These are phyloP conservation scores for Anneissia japonica DNA, from an alignment of 35 echinoderm and acorn worm species.

Conservation along the genomic window DNA sequence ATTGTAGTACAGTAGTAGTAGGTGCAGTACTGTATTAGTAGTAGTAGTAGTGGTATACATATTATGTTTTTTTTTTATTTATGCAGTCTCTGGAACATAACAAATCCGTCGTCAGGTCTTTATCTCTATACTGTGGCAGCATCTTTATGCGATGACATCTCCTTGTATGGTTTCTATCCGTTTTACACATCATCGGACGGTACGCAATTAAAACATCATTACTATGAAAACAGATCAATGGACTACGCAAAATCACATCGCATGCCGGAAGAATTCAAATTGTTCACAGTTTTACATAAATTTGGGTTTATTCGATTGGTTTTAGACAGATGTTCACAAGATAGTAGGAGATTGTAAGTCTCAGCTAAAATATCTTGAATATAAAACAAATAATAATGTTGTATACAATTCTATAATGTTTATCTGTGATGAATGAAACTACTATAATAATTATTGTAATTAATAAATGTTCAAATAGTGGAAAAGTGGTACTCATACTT, in stretches of 20 bases:
- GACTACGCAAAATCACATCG: conserved; percentile 13
- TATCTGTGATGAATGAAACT: no score
- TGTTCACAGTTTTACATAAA: background rate
- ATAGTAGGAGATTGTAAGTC: no score
- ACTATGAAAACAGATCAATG: conserved; percentile 13
- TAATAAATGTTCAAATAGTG: no score
- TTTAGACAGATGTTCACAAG: background rate
- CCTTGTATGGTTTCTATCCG: conserved; percentile 29
- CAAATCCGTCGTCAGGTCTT: conserved; percentile 13
- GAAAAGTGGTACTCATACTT: no score
- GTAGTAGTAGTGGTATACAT: no score
- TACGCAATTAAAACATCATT: conserved; percentile 3
- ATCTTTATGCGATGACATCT: conserved; percentile 3
- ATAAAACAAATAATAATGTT: no score
- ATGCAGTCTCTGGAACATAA: background rate
- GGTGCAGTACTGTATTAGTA: no score
- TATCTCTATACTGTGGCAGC: conserved; percentile 17
- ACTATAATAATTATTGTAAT: no score
- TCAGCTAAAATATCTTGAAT: no score
- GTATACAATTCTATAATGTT: no score
- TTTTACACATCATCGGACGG: conserved; percentile 1
- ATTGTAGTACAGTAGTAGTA: no score
- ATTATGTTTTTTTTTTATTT: no score
- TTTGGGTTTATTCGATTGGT: background rate
- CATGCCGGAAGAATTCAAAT: conserved; percentile 22